Conservation (phyloP, 2,888 invertebrate genomes). For the Nymphalis polychloros region DNA sequence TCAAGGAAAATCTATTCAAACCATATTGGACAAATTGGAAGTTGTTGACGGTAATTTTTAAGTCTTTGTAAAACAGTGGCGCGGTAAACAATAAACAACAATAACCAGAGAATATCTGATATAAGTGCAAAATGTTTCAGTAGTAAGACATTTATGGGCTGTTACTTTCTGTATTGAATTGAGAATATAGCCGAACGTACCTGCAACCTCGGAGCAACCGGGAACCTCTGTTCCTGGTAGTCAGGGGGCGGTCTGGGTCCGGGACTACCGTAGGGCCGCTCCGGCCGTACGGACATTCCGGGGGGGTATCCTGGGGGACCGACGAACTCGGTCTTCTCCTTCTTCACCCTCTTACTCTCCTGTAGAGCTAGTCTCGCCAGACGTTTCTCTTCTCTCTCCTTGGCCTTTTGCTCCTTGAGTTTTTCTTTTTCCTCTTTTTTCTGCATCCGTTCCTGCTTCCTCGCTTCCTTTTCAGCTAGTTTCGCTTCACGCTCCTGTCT, state of each 20-base stretch:
- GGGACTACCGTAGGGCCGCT: constrained; percentile 30
- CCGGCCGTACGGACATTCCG: constrained; percentile 40
- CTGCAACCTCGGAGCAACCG: constrained; percentile 51
- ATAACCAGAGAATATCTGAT: too few relatives aligned
- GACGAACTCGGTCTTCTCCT: constrained; percentile 54
- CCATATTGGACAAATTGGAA: too few relatives aligned
- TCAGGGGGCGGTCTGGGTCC: constrained; percentile 40
- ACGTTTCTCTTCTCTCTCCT: constrained; percentile 73
- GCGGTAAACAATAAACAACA: too few relatives aligned
- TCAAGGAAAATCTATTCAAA: too few relatives aligned
- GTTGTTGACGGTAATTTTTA: too few relatives aligned
- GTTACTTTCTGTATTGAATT: background rate
- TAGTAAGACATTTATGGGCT: background rate
- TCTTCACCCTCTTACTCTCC: constrained; percentile 69
- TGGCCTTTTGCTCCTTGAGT: constrained; percentile 72
- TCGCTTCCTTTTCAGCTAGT: constrained; percentile 75
- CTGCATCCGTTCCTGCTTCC: constrained; percentile 70
- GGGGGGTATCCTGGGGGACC: constrained; percentile 48
- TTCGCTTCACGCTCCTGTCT: constrained; percentile 79
- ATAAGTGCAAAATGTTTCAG: too few relatives aligned
- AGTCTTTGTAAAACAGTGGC: too few relatives aligned
- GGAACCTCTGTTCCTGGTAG: constrained; percentile 56
- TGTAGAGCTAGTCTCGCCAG: constrained; percentile 68
- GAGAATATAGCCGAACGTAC: constrained; percentile 14
- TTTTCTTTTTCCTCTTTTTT: constrained; percentile 77